These are phyloP conservation scores for Mya arenaria DNA, from an alignment of 1,140 invertebrate species.

Conservation along the genomic window DNA sequence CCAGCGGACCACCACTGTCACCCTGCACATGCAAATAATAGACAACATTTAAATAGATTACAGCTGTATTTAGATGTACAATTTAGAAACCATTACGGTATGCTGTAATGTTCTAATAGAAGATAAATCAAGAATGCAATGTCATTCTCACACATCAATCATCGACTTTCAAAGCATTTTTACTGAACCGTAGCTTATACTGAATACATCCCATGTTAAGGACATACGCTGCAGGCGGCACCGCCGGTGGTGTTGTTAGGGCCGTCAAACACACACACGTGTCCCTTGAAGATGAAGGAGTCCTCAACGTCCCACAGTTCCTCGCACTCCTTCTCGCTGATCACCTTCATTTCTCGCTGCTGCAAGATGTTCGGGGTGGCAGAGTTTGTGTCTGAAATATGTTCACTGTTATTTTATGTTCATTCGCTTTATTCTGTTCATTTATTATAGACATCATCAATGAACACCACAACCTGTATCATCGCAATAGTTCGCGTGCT, in stretches of 20 bases:
- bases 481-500: neutral
- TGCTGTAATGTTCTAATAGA: neutral
- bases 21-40: slow-evolving; percentile 53
- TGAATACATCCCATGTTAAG: no score
- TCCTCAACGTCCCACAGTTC: neutral
- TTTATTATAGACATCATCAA: neutral
- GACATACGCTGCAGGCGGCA: slow-evolving; percentile 29
- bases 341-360: slow-evolving; percentile 29
- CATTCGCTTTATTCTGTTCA: neutral
- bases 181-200: no score
- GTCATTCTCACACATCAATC: neutral
- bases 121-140: neutral
- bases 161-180: neutral
- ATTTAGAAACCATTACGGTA: neutral
- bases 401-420: neutral
- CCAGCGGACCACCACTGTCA: slow-evolving; percentile 64
- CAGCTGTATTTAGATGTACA: neutral
- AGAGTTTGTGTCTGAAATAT: neutral
- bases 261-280: slow-evolving; percentile 41
- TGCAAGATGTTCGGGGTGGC: slow-evolving; percentile 6
- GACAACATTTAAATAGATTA: neutral
- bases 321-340: slow-evolving; percentile 18
- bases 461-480: neutral
- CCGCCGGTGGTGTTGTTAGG: neutral
- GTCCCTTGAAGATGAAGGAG: slow-evolving; percentile 8